These are phyloP conservation scores for Elymnias hypermnestra DNA, from an alignment of 1,140 invertebrate species.

Conservation along the genomic window DNA sequence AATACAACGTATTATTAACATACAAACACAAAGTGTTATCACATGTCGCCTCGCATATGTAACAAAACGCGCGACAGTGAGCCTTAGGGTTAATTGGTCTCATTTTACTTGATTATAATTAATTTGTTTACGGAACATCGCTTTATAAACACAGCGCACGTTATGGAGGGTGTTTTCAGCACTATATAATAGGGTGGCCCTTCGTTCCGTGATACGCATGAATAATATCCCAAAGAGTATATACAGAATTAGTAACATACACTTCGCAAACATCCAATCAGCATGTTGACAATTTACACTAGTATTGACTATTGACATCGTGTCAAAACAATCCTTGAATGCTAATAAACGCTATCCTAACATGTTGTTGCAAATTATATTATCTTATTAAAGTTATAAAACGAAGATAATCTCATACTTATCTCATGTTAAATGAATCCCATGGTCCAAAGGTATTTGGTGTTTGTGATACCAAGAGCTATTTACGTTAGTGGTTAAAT, in stretches of 20 bases:
- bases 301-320: slow-evolving; percentile 29
- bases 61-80: slow-evolving; percentile 10
- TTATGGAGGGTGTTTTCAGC: slow-evolving; percentile 9
- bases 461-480: too few relatives aligned
- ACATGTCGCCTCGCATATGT: slow-evolving; percentile 6
- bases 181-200: slow-evolving; percentile 12
- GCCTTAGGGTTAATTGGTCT: slow-evolving; percentile 12
- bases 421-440: too few relatives aligned
- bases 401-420: too few relatives aligned
- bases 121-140: slow-evolving; percentile 20
- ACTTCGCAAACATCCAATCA: slow-evolving; percentile 33
- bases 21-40: background rate
- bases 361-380: too few relatives aligned
- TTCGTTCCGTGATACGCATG: slow-evolving; percentile 24
- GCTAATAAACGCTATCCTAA: slow-evolving; percentile 23
- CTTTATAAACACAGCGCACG: slow-evolving; percentile 11
- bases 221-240: slow-evolving; percentile 22
- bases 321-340: slow-evolving; percentile 23
- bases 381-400: too few relatives aligned
- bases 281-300: slow-evolving; percentile 24
- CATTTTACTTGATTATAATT: slow-evolving; percentile 26
- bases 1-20: too few relatives aligned
- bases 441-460: too few relatives aligned
- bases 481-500: too few relatives aligned
- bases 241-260: slow-evolving; percentile 26